Conservation (phyloP, 2,797 vertebrate genomes). For the Phrynocephalus vlangalii region DNA sequence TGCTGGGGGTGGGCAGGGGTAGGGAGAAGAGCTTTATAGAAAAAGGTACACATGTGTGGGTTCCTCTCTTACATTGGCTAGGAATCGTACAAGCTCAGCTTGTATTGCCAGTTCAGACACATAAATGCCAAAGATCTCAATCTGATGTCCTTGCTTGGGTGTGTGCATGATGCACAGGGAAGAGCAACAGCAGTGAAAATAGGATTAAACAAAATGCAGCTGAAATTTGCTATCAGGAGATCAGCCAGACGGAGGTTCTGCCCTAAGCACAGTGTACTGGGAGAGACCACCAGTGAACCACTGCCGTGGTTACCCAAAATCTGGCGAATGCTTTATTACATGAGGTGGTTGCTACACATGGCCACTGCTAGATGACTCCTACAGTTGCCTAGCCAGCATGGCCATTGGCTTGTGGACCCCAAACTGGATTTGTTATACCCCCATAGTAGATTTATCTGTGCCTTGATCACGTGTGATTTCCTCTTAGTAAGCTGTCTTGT, state of each 20-base stretch:
- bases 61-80: not conserved
- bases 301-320: not conserved
- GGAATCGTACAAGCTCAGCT: constrained; percentile 17
- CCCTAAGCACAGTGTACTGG: not conserved
- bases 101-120: not conserved
- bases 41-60: no score
- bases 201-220: not conserved
- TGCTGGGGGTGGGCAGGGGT: not conserved
- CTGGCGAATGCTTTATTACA: not conserved
- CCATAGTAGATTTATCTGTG: no score
- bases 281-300: not conserved
- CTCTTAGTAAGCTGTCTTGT: no score
- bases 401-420: no score
- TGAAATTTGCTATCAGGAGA: not conserved
- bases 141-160: not conserved
- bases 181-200: not conserved
- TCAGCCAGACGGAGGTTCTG: not conserved
- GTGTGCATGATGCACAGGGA: not conserved
- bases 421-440: no score
- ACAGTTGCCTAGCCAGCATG: not conserved
- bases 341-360: not conserved
- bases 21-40: not conserved
- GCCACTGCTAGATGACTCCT: not conserved
- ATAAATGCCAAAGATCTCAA: constrained; percentile 10
- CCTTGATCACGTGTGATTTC: no score